Percentiles rank a stretch among this genome's conserved stretches.
Evolutionary conservation across 2,888 invertebrate species (phyloP).

Genomic region (Hyposoter dolosus): DNA sequence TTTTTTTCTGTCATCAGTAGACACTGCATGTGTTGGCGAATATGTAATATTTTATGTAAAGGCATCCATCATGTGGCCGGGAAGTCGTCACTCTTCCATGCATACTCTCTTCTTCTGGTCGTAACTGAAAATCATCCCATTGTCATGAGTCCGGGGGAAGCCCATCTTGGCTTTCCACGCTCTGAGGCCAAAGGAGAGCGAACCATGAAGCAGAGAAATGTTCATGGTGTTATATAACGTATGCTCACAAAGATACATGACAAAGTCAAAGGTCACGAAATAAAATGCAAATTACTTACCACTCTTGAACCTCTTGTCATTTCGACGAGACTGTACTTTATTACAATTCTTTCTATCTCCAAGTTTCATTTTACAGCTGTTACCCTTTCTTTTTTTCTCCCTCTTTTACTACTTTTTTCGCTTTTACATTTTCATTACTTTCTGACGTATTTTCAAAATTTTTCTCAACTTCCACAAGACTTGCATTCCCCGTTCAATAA

Average conservation of each 20-base stretch:
- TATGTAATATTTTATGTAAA: neutral
- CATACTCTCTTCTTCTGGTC: neutral
- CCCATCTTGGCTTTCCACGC: neutral
- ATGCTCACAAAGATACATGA: neutral
- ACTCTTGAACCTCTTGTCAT: slow-evolving; percentile 59
- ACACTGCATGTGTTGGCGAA: neutral
- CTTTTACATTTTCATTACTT: slow-evolving; percentile 16
- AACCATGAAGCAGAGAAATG: slow-evolving; percentile 5
- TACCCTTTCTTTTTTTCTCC: slow-evolving; percentile 16
- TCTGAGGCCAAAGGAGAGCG: neutral
- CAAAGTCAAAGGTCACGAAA: slow-evolving; percentile 22
- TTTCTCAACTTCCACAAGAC: neutral
- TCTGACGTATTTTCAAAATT: slow-evolving; percentile 22
- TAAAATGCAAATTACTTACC: slow-evolving; percentile 66
- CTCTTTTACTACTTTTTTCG: slow-evolving; percentile 6
- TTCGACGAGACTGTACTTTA: slow-evolving; percentile 56
- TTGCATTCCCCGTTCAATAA: neutral
- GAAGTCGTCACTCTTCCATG: neutral
- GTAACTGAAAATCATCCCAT: slow-evolving; percentile 8
- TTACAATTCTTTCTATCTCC: slow-evolving; percentile 26
- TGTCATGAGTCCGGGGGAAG: neutral
- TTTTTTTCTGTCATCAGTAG: neutral
- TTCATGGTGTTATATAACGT: neutral
- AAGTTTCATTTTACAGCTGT: slow-evolving; percentile 3
- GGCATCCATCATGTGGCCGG: neutral